Evolutionary conservation across 2,113 vertebrate genomes (phyloP), one percentile per base, ranked within the genome.

Genomic region (Glaucomys volans): DNA sequence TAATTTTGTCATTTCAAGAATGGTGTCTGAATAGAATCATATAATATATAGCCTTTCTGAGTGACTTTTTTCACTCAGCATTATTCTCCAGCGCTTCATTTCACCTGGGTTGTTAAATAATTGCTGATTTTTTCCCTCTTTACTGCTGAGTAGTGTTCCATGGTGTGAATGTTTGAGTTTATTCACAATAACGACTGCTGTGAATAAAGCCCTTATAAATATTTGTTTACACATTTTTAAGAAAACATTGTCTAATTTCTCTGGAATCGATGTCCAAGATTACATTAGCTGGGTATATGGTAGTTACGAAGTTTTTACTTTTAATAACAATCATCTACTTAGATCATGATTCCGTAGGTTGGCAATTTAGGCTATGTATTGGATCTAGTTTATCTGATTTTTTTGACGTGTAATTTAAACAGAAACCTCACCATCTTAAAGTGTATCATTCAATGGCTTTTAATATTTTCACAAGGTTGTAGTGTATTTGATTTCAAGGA

Each of bases 401-500:
- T 64, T 83, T 13, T 14, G 72, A 80, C 35, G 47, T 57, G 17
- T 83, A 94, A 28, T 75, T 91, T 13, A 85, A 84, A 80, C 32
- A 79, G 30, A 71, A 71, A 91, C 8, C 81, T 91, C 20, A 69
- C 26, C n/a, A 64, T 84, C 80, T 75, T 52, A 47, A 87, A 54
- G 5, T 71, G 7, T 83, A 84, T 62, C 59, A 37, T 59, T 76
- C 35, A 54, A 28, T 59, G 40, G 28, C 22, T 76, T 76, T n/a
- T 50, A 77, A 11, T 86, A 26, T 42, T 66, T 74, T 86, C 66
- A 57, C 22, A 64, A 44, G 4, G 26, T 54, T 80, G 30, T 47
- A 14, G 26, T 54, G 44, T 90, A 26, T 74, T 67, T 94, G 22
- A 26, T 96, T 87, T 95, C 69, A 88, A 94, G 69, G 72, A 85